Evolutionary conservation across 2,888 invertebrate genomes (phyloP), one percentile per base, ranked within the genome.

Genomic region (Poecilobothrus nobilitatus): DNA sequence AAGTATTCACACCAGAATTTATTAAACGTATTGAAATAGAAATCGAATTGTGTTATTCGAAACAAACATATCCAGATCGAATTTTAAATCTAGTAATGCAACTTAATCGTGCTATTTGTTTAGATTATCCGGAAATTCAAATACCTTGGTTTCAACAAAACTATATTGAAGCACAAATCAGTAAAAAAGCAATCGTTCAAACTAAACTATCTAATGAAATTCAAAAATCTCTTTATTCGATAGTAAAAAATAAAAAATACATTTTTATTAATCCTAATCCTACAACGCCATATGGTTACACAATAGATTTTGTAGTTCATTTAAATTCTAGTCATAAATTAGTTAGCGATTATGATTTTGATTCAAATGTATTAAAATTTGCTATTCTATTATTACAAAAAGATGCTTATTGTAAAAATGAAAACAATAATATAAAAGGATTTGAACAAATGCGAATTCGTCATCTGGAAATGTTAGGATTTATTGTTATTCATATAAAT

Each of bases 91-190:
- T 79, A 65, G 82, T 88, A 67, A 88, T 88, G 88, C 83, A 86
- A 72, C 76, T 88, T 63, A 89, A 88, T 77, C 82, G 88, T 69
- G 83, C 86, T 1, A 86, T 88, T 21, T 87, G 88, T 74, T 78
- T 89, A 65, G 88, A 88, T 76, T 84, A 85, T 76, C 88, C 88
- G 0, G 85, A 88, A 76, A 79, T 83, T 15, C 85, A 85, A 76
- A 82, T 88, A 8, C 88, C 88, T 0, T 88, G 88, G 88, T 88
- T 89, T 76, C 88, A 88, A 75, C 84, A 86, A 72, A 86, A 86
- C 73, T 88, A 84, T 72, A 81, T 86, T 64, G 82, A 86, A 73
- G 84, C 86, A 67, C 79, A 83, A 68, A 76, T 82, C 53, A 79
- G 80, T 69, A 80, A 80, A 76, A 78, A 71, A 65, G 72, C 74